These are phyloP conservation scores for Catostomus latipinnis DNA, from an alignment of 2,797 vertebrate species.

Conservation along the genomic window DNA sequence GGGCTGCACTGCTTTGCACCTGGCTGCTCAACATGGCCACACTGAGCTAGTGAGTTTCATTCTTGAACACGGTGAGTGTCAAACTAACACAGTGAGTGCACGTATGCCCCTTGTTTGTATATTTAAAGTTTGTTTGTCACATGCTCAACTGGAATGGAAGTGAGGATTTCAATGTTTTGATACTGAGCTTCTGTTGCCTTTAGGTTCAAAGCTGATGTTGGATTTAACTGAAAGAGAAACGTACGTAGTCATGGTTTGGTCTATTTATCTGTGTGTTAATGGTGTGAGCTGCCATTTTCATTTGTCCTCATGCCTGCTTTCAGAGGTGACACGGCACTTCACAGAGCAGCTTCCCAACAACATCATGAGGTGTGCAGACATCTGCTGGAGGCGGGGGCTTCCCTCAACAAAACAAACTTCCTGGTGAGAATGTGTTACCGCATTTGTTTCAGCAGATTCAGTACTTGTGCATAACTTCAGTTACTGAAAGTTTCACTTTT, in stretches of 20 bases:
- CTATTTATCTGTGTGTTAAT: background rate
- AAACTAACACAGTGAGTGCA: background rate
- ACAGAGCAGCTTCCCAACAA: slow-evolving; percentile 90
- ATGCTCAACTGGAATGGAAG: background rate
- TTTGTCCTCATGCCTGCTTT: slow-evolving; percentile 20
- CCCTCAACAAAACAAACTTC: slow-evolving; percentile 87
- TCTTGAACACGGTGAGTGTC: slow-evolving; percentile 88
- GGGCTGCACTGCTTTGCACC: slow-evolving; percentile 88
- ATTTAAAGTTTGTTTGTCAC: background rate
- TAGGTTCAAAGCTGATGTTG: slow-evolving; percentile 91
- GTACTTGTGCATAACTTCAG: too few species aligned
- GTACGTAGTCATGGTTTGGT: slow-evolving; percentile 73
- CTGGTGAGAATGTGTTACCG: slow-evolving; percentile 74
- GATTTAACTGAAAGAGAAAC: slow-evolving; percentile 92
- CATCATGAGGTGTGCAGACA: slow-evolving; percentile 87
- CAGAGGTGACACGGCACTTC: slow-evolving; percentile 94
- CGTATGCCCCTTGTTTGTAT: background rate
- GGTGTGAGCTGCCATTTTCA: background rate
- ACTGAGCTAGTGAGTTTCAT: slow-evolving; percentile 89
- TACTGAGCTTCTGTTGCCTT: slow-evolving; percentile 11
- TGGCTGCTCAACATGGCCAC: slow-evolving; percentile 88
- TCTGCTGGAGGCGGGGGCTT: slow-evolving; percentile 91
- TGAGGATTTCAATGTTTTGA: too few species aligned
- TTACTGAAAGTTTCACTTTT: background rate
- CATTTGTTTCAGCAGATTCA: too few species aligned